These are phyloP conservation scores for Melieria picta DNA, from an alignment of 2,888 invertebrate species.

Conservation along the genomic window DNA sequence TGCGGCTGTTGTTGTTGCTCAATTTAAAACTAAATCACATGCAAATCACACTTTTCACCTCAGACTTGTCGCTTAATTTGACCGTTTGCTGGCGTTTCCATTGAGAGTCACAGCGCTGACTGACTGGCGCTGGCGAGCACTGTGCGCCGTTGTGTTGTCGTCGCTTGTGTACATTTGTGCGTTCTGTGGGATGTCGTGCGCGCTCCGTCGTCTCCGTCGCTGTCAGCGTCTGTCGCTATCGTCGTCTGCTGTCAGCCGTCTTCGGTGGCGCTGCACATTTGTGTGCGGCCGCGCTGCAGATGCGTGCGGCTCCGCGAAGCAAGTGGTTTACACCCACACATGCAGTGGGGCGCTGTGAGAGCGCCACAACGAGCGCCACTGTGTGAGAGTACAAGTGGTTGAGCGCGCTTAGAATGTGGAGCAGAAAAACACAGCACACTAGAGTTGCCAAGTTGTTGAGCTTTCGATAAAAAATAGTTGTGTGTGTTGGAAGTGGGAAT, in stretches of 20 bases:
- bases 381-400: constrained; percentile 17
- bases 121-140: no score
- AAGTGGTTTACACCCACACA: constrained; percentile 21
- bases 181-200: no score
- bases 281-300: neutral
- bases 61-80: no score
- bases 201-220: neutral
- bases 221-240: neutral
- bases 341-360: constrained; percentile 22
- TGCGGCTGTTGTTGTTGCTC: neutral
- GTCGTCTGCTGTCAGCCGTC: constrained; percentile 8
- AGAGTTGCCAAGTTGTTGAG: constrained; percentile 8
- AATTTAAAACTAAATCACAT: no score
- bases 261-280: neutral
- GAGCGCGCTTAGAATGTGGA: constrained; percentile 15
- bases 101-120: no score
- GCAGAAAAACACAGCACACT: neutral
- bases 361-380: neutral
- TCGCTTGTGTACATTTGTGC: no score
- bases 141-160: no score
- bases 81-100: no score
- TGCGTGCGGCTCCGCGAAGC: constrained; percentile 15
- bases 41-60: no score
- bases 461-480: neutral
- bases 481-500: neutral